Conservation (phyloP, 2,888 invertebrate species). For the Drosophila yooni region DNA sequence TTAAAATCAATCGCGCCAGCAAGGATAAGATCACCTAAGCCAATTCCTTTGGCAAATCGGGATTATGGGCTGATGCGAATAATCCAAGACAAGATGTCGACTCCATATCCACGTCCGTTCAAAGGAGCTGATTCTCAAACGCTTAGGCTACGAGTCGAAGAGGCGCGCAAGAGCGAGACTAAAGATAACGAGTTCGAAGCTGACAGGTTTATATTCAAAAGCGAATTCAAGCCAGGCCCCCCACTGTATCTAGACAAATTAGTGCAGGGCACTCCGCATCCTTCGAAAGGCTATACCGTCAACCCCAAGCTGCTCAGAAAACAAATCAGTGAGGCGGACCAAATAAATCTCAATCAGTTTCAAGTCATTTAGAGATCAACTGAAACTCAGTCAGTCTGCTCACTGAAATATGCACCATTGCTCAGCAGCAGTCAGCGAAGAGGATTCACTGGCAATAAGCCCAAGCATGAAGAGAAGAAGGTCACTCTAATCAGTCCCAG, state of each 20-base stretch:
- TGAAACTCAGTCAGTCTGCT: too few species aligned
- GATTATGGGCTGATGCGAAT: slow-evolving; percentile 57
- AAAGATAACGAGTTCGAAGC: background rate
- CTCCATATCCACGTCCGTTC: slow-evolving; percentile 48
- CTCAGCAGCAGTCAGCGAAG: background rate
- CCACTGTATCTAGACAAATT: background rate
- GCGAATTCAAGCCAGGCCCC: background rate
- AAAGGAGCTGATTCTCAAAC: slow-evolving; percentile 25
- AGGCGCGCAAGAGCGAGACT: background rate
- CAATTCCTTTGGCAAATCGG: slow-evolving; percentile 7
- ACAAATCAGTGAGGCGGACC: background rate
- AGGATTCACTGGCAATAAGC: too few species aligned
- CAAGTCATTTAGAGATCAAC: background rate
- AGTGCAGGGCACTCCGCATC: slow-evolving; percentile 25
- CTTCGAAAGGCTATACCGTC: slow-evolving; percentile 8
- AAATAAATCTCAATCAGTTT: background rate
- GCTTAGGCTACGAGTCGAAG: slow-evolving; percentile 38
- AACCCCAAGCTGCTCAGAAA: slow-evolving; percentile 10
- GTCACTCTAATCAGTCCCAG: slow-evolving; percentile 4
- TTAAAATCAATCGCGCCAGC: background rate
- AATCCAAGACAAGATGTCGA: slow-evolving; percentile 12
- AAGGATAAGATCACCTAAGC: background rate
- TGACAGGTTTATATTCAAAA: background rate
- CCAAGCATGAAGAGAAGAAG: background rate
- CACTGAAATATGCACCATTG: background rate